phyloP scores from a whole-genome alignment of 2,113 vertebrate species.

The Chinchilla lanigera region DNA sequence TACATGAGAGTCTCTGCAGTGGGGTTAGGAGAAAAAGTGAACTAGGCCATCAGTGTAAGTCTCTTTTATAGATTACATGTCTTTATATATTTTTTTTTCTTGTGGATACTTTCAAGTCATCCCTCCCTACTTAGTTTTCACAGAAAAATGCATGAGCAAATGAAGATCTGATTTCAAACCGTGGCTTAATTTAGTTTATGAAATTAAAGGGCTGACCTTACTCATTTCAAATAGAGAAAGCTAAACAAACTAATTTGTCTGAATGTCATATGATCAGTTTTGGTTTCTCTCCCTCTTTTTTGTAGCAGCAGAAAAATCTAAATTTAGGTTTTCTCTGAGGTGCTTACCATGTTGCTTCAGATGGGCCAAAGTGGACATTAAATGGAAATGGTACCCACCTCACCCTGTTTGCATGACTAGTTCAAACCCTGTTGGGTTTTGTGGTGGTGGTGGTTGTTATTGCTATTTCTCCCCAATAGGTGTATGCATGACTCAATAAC shows the following conservation, averaged over 20 bases:
- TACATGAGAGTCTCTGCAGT: neutral
- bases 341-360: neutral
- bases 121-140: neutral
- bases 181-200: neutral
- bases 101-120: neutral
- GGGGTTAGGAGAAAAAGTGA: neutral
- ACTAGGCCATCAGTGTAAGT: neutral
- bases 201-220: neutral
- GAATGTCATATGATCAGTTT: neutral
- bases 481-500: neutral
- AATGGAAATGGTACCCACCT: neutral
- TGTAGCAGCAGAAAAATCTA: neutral
- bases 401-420: accelerated
- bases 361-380: neutral
- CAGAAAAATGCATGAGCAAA: neutral
- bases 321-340: neutral
- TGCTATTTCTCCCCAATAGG: neutral
- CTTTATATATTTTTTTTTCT: neutral
- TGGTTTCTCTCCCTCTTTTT: neutral
- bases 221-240: neutral
- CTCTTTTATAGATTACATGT: neutral
- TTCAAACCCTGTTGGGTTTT: neutral
- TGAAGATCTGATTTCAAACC: neutral
- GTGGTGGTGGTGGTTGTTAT: neutral
- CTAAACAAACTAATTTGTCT: neutral